phyloP scores from a whole-genome alignment of 2,888 invertebrate species.

The Adelognathus sp. region DNA sequence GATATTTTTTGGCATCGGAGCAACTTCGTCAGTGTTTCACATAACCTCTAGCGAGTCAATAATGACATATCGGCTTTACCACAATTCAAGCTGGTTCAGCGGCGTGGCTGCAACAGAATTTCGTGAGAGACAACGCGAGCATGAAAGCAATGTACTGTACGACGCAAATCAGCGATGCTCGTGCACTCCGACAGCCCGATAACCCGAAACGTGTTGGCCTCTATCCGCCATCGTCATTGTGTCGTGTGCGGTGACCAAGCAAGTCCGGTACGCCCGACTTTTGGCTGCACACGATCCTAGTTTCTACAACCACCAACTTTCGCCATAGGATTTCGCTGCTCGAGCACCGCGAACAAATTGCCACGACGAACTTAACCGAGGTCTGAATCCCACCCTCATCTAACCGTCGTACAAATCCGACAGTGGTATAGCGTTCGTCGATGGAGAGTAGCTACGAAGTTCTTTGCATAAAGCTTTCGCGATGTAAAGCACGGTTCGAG shows the following conservation, averaged over 20 bases:
- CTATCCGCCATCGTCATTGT: slow-evolving; percentile 8
- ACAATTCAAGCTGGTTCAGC: too few relatives aligned
- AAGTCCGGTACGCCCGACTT: slow-evolving; percentile 39
- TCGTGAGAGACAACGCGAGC: neutral
- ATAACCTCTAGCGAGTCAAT: too few relatives aligned
- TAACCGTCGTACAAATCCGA: slow-evolving; percentile 41
- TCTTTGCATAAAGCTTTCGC: neutral
- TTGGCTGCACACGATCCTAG: slow-evolving; percentile 35
- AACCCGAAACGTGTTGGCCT: slow-evolving; percentile 36
- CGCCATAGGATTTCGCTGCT: slow-evolving; percentile 47
- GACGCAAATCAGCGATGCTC: slow-evolving; percentile 29
- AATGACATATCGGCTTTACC: too few relatives aligned
- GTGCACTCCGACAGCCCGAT: slow-evolving; percentile 34
- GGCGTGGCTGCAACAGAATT: neutral
- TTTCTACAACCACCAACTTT: neutral
- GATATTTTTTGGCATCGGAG: too few relatives aligned
- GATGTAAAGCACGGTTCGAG: neutral
- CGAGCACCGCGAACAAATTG: slow-evolving; percentile 55
- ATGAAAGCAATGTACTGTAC: neutral
- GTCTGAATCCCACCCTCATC: slow-evolving; percentile 51
- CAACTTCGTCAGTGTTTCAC: too few relatives aligned
- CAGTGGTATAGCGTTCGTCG: neutral
- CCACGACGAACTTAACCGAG: slow-evolving; percentile 49
- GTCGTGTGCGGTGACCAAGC: slow-evolving; percentile 40
- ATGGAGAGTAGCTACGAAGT: neutral